phyloP scores from a whole-genome alignment of 2,113 vertebrate species.

The Osmerus mordax region DNA sequence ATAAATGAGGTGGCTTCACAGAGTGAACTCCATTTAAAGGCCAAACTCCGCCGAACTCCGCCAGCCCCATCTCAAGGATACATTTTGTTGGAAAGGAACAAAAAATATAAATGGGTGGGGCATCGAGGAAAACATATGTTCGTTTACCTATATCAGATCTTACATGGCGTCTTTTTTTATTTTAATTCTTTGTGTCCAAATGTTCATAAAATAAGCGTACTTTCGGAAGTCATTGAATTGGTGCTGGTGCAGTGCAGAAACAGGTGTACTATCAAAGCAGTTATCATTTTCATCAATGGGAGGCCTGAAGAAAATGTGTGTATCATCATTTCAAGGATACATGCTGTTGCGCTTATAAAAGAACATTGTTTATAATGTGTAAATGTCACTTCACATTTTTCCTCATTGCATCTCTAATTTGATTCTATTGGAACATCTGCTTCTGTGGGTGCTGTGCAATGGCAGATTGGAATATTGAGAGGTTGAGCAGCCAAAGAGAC shows the following conservation, averaged over 20 bases:
- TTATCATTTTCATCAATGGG: constrained; percentile 3
- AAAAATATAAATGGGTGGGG: no score
- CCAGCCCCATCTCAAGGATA: no score
- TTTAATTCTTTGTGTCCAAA: constrained; percentile 39
- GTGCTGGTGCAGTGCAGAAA: constrained; percentile 43
- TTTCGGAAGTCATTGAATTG: constrained; percentile 39
- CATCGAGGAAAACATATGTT: constrained; percentile 34
- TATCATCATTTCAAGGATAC: constrained; percentile 7
- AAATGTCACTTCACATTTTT: constrained; percentile 64
- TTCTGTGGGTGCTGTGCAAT: constrained; percentile 55
- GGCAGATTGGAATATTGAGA: constrained; percentile 49
- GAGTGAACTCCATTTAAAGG: constrained; percentile 67
- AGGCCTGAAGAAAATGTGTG: constrained; percentile 38
- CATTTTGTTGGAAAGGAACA: no score
- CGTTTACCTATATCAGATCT: no score
- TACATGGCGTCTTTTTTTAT: background rate
- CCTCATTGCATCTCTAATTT: constrained; percentile 54
- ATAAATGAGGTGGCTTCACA: constrained; percentile 64
- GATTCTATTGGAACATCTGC: constrained; percentile 68
- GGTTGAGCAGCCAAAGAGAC: constrained; percentile 42
- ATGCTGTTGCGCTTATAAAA: constrained; percentile 51
- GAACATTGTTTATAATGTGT: constrained; percentile 59
- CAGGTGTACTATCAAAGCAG: constrained; percentile 60
- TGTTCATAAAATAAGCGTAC: background rate
- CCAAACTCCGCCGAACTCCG: constrained; percentile 47